Percentiles rank a stretch among this genome's conserved stretches.
Conservation (phyloP, 2,888 invertebrate species). For the Catotricha subobsoleta region DNA sequence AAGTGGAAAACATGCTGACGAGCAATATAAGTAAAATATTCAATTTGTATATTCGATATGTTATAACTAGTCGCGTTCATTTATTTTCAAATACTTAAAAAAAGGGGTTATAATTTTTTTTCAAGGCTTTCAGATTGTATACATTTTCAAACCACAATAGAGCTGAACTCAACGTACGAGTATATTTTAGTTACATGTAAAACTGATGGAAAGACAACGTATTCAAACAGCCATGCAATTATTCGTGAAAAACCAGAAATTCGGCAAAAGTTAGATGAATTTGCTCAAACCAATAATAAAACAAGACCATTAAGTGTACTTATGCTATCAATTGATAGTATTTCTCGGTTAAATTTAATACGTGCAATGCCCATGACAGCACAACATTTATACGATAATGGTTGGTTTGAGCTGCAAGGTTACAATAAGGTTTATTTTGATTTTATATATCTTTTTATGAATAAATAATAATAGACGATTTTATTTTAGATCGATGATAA, state of each 20-base stretch:
- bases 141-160: conserved; percentile 26
- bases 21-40: conserved; percentile 4
- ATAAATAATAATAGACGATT: too few relatives aligned
- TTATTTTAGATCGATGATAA: conserved; percentile 57
- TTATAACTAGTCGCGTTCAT: too few relatives aligned
- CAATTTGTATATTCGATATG: conserved; percentile 2
- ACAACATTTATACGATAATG: conserved; percentile 43
- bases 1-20: conserved; percentile 16
- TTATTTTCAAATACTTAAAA: not conserved
- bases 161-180: conserved; percentile 26
- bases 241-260: conserved; percentile 34
- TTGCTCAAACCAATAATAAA: conserved; percentile 1
- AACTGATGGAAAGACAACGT: conserved; percentile 19
- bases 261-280: conserved; percentile 24
- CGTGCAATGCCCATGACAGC: conserved; percentile 58
- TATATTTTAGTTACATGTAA: conserved; percentile 35
- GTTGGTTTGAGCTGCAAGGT: conserved; percentile 54
- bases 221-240: conserved; percentile 34
- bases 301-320: conserved; percentile 43
- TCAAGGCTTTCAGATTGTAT: conserved; percentile 32
- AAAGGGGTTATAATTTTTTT: conserved; percentile 8
- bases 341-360: conserved; percentile 60
- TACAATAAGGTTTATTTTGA: conserved; percentile 41
- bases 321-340: conserved; percentile 68
- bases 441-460: not conserved